phyloP scores from a whole-genome alignment of 2,113 vertebrate species.

The Taxidea taxus region DNA sequence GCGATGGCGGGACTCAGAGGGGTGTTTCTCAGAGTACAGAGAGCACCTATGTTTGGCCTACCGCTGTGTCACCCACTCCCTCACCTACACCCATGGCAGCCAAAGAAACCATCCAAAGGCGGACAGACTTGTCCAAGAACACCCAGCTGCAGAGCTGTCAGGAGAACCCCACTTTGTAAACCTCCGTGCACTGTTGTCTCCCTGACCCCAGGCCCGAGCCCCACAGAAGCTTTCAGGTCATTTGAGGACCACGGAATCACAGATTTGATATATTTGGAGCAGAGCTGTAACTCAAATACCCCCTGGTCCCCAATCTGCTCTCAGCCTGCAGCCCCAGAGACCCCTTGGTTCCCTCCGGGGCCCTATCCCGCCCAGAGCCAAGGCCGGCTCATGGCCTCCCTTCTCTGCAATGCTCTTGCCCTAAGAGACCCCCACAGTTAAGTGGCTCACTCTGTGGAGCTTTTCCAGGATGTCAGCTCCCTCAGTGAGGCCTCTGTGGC shows the following conservation, averaged over 20 bases:
- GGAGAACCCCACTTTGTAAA: too few relatives aligned
- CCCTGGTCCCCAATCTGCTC: too few relatives aligned
- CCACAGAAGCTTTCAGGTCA: neutral
- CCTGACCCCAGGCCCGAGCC: neutral
- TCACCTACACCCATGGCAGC: neutral
- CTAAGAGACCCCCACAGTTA: accelerated
- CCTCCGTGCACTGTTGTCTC: neutral
- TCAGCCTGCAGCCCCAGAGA: neutral
- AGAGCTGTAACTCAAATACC: neutral
- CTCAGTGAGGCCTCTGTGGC: accelerated
- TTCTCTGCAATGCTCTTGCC: accelerated
- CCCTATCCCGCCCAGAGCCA: neutral
- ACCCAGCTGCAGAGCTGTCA: too few relatives aligned
- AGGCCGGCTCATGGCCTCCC: neutral
- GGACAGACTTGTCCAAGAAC: neutral
- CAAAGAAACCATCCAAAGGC: neutral
- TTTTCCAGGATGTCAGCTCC: neutral
- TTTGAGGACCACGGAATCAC: neutral
- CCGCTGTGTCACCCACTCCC: neutral
- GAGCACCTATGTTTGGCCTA: neutral
- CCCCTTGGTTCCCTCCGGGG: accelerated
- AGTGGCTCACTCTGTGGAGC: accelerated
- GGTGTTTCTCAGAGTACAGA: neutral
- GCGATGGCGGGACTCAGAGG: accelerated
- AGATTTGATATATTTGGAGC: neutral